Conservation (phyloP, 1,140 invertebrate genomes). For the Samia ricini region DNA sequence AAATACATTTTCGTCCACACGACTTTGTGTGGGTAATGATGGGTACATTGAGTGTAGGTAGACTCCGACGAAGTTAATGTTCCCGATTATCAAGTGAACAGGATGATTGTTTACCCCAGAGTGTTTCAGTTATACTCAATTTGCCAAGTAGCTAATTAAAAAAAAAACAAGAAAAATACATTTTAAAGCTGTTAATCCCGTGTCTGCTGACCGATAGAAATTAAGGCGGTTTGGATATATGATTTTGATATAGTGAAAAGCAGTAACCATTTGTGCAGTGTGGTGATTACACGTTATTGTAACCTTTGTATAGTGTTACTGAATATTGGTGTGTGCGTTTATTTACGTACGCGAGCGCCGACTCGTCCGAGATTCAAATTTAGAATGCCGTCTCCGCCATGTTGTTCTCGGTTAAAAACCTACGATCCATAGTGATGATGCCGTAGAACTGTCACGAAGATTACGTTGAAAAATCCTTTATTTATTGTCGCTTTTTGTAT, state of each 20-base stretch:
- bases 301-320: conserved; percentile 70
- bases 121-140: background rate
- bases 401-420: conserved; percentile 75
- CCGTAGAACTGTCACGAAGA: conserved; percentile 53
- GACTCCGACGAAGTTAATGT: conserved; percentile 34
- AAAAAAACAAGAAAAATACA: background rate
- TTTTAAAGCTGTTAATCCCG: background rate
- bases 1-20: conserved; percentile 66
- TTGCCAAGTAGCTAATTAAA: background rate
- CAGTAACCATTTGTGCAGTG: background rate
- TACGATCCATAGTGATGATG: conserved; percentile 64
- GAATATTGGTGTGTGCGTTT: conserved; percentile 74
- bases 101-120: background rate
- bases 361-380: conserved; percentile 77
- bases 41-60: conserved; percentile 36
- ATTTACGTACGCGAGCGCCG: conserved; percentile 76
- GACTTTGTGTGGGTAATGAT: conserved; percentile 60
- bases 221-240: too few relatives aligned
- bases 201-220: background rate
- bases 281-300: conserved; percentile 40
- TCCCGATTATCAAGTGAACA: conserved; percentile 23
- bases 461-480: conserved; percentile 20
- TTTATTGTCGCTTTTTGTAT: background rate
- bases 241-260: background rate
- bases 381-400: conserved; percentile 76